phyloP scores from a whole-genome alignment of 2,888 invertebrate species.

The Cephus pulcher region DNA sequence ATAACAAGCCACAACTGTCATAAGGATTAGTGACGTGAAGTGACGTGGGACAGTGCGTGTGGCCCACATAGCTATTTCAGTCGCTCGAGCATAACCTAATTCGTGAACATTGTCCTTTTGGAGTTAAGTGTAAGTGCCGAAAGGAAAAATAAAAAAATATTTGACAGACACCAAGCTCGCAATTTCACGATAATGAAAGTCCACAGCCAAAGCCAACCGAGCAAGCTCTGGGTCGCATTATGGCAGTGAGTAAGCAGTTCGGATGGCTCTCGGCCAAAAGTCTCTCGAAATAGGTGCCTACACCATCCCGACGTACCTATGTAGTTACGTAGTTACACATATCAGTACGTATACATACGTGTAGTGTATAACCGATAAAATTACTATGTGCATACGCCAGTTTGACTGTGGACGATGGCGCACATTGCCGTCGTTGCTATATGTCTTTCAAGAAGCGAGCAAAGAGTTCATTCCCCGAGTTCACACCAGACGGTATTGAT shows the following conservation, averaged over 20 bases:
- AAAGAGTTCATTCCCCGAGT: constrained; percentile 24
- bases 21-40: not conserved
- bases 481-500: not conserved
- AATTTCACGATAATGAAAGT: constrained; percentile 7
- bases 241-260: constrained; percentile 44
- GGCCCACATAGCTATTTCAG: not conserved
- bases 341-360: not conserved
- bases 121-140: not conserved
- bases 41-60: not conserved
- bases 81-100: not conserved
- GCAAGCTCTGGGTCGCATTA: constrained; percentile 42
- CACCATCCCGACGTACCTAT: constrained; percentile 21
- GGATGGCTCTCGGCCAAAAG: constrained; percentile 42
- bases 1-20: not conserved
- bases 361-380: not conserved
- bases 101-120: not conserved
- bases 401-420: not conserved
- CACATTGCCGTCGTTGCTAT: not conserved
- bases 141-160: not conserved
- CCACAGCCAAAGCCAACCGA: constrained; percentile 16
- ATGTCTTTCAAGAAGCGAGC: constrained; percentile 10
- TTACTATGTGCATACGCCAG: not conserved
- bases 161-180: not conserved
- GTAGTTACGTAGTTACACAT: not conserved
- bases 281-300: constrained; percentile 48